These are phyloP conservation scores for Whitmania pigra DNA, from an alignment of 1,140 invertebrate genomes.

Conservation along the genomic window DNA sequence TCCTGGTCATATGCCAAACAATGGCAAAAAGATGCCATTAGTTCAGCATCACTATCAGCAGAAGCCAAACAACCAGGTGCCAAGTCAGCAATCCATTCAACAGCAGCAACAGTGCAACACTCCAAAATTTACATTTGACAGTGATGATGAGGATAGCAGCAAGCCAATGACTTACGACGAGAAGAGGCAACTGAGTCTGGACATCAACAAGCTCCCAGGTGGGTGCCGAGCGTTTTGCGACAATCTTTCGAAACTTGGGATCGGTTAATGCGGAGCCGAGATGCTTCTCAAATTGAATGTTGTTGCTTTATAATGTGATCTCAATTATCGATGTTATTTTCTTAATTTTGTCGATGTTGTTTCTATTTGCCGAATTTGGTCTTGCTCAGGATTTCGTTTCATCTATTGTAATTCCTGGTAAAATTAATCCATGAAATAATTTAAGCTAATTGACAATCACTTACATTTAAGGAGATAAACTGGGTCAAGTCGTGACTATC, in stretches of 20 bases:
- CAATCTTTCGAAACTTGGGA: too few relatives aligned
- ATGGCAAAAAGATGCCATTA: neutral
- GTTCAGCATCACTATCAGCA: neutral
- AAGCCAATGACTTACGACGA: slow-evolving; percentile 99
- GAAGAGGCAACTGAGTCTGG: slow-evolving; percentile 89
- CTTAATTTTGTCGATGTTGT: too few relatives aligned
- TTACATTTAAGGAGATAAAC: slow-evolving; percentile 53
- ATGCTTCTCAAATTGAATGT: too few relatives aligned
- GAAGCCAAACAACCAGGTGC: too few relatives aligned
- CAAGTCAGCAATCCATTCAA: neutral
- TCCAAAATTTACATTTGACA: slow-evolving; percentile 22
- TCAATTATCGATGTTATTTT: too few relatives aligned
- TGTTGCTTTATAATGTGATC: too few relatives aligned
- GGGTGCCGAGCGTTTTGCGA: neutral
- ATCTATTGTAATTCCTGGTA: too few relatives aligned
- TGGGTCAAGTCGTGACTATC: slow-evolving; percentile 94
- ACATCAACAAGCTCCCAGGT: slow-evolving; percentile 98
- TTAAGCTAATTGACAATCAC: neutral
- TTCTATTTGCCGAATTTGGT: too few relatives aligned
- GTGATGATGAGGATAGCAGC: slow-evolving; percentile 86
- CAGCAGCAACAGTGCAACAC: neutral
- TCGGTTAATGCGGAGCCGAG: too few relatives aligned
- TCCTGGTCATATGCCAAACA: neutral
- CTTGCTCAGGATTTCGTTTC: too few relatives aligned
- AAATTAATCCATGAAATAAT: too few relatives aligned